Conservation (phyloP, 2,888 invertebrate genomes). For the Parnassius apollo region DNA sequence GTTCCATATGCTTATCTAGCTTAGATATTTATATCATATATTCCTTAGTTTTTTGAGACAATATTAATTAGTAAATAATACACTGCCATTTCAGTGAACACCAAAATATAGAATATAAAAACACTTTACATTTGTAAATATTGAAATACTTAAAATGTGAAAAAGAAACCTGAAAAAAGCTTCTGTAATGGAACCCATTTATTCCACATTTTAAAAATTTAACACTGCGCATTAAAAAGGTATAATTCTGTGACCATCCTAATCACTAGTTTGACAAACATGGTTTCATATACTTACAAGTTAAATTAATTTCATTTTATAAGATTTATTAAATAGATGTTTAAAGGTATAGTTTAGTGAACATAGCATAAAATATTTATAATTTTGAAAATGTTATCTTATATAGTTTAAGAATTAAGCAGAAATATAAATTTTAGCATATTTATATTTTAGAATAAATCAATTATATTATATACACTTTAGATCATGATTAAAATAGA, state of each 20-base stretch:
- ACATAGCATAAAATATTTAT: no score
- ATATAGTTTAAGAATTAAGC: neutral
- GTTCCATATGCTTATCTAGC: slow-evolving; percentile 31
- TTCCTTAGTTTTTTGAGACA: slow-evolving; percentile 18
- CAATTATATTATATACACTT: slow-evolving; percentile 2
- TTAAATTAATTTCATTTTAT: no score
- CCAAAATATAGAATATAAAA: slow-evolving; percentile 19
- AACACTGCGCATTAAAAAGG: neutral
- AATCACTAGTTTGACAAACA: no score
- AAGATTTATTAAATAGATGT: no score
- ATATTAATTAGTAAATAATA: slow-evolving; percentile 20
- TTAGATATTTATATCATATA: slow-evolving; percentile 22
- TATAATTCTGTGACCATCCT: no score
- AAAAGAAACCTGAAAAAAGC: neutral
- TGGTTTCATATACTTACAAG: no score
- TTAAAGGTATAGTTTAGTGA: no score
- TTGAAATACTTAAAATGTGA: neutral
- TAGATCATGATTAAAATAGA: slow-evolving; percentile 13
- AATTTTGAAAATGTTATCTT: no score
- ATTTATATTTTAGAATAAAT: slow-evolving; percentile 3
- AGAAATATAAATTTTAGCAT: slow-evolving; percentile 8
- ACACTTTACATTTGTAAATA: neutral
- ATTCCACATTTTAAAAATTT: neutral
- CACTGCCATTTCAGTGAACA: slow-evolving; percentile 30
- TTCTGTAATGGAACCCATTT: neutral